Evolutionary conservation across 2,888 invertebrate species (phyloP).

Genomic region (Halictus quadricinctus): DNA sequence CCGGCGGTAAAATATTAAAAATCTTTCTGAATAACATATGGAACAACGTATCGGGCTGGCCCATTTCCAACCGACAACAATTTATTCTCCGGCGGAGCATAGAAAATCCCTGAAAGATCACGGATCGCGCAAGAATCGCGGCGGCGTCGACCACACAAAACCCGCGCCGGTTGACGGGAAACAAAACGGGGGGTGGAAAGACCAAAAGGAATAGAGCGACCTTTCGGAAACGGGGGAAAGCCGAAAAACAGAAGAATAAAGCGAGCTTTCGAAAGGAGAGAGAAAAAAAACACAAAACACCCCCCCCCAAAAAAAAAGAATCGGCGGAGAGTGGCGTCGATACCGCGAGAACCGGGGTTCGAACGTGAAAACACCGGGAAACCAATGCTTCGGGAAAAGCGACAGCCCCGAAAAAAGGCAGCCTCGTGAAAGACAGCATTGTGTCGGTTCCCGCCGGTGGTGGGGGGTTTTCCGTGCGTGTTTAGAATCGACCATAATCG

Average conservation of each 20-base stretch:
- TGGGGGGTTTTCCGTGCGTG: not conserved
- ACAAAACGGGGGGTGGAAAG: not conserved
- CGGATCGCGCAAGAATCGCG: not conserved
- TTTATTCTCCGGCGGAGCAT: not conserved
- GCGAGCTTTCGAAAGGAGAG: not conserved
- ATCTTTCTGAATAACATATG: not conserved
- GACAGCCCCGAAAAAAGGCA: not conserved
- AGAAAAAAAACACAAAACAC: no score
- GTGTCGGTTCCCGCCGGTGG: not conserved
- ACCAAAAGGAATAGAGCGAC: not conserved
- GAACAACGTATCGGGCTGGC: not conserved
- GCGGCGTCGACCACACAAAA: not conserved
- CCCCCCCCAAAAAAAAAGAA: not conserved
- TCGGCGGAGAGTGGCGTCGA: not conserved
- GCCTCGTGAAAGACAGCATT: not conserved
- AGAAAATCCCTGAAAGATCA: not conserved
- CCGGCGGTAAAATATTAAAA: not conserved
- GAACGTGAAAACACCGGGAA: slow-evolving; percentile 8
- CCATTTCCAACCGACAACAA: not conserved
- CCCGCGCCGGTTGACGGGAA: not conserved
- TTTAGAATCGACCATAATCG: slow-evolving; percentile 31
- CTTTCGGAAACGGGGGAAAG: not conserved
- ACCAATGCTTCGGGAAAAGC: slow-evolving; percentile 17
- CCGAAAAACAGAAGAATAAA: not conserved
- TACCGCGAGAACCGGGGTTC: slow-evolving; percentile 29